Percentiles rank a stretch among this genome's conserved stretches.
Conservation (phyloP, 1,140 invertebrate genomes). For the Cardiocondyla obscurior region DNA sequence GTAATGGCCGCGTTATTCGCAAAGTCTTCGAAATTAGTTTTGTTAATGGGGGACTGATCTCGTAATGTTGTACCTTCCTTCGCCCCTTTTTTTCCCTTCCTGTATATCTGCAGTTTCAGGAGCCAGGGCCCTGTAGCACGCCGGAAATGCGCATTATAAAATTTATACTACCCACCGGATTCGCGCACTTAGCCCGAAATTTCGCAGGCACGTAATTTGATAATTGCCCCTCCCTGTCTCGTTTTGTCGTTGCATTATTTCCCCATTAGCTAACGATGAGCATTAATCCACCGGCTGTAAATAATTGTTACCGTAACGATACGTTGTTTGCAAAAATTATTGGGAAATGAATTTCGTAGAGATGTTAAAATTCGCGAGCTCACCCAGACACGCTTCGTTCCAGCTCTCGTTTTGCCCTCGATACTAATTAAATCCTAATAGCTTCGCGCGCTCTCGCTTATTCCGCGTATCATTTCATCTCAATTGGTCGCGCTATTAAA, state of each 20-base stretch:
- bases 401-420: background rate
- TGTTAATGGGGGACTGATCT: background rate
- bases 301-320: conserved; percentile 6
- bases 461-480: background rate
- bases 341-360: background rate
- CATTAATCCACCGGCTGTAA: background rate
- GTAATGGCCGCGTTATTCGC: no score
- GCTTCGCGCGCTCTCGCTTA: background rate
- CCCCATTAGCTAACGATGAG: background rate
- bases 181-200: conserved; percentile 67
- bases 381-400: background rate
- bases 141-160: conserved; percentile 73
- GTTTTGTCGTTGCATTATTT: background rate
- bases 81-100: background rate
- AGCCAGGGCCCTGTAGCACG: background rate
- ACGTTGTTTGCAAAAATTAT: background rate
- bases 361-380: background rate
- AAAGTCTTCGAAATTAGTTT: conserved; percentile 8
- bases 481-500: background rate
- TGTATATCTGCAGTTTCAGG: conserved; percentile 36
- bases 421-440: conserved; percentile 1
- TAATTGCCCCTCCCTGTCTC: background rate
- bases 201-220: conserved; percentile 76
- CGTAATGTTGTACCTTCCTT: background rate
- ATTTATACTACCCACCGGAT: conserved; percentile 61